These are phyloP conservation scores for Hippocampus zosterae DNA, from an alignment of 2,113 vertebrate species.

Conservation along the genomic window DNA sequence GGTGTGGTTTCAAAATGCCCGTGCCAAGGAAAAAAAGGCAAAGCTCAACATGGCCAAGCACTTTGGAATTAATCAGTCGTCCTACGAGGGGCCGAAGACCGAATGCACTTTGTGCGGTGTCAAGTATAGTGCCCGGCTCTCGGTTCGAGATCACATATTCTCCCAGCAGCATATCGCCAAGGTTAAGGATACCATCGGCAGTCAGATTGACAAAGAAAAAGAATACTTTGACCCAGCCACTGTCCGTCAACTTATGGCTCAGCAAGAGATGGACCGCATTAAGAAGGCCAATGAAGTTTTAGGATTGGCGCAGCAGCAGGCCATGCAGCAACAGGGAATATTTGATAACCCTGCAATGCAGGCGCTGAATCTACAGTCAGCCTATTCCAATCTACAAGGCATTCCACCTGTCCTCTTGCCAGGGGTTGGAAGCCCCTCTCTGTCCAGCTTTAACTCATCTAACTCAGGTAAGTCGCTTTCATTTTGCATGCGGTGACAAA, in stretches of 20 bases:
- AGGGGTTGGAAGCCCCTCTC: slow-evolving; percentile 92
- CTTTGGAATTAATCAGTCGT: slow-evolving; percentile 98
- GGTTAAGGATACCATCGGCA: slow-evolving; percentile 98
- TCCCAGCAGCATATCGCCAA: slow-evolving; percentile 98
- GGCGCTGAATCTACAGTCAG: slow-evolving; percentile 91
- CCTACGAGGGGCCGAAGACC: slow-evolving; percentile 97
- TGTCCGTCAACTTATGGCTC: slow-evolving; percentile 97
- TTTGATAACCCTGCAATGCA: slow-evolving; percentile 93
- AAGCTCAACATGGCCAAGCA: slow-evolving; percentile 99
- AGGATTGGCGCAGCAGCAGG: slow-evolving; percentile 89
- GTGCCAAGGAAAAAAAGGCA: slow-evolving; percentile 98
- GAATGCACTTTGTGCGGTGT: slow-evolving; percentile 98
- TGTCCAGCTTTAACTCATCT: slow-evolving; percentile 94
- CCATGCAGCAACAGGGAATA: slow-evolving; percentile 89
- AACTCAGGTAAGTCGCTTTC: slow-evolving; percentile 88
- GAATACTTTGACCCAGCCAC: slow-evolving; percentile 99
- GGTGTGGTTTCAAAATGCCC: slow-evolving; percentile 99
- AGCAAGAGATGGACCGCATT: slow-evolving; percentile 98
- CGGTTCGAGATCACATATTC: slow-evolving; percentile 98
- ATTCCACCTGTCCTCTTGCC: slow-evolving; percentile 95
- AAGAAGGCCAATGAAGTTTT: slow-evolving; percentile 99
- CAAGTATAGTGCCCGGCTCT: slow-evolving; percentile 97
- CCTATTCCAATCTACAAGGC: slow-evolving; percentile 92
- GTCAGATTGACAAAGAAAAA: slow-evolving; percentile 97
- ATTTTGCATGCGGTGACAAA: neutral